Conservation (phyloP, 2,888 invertebrate species). For the Brenthis hecate region DNA sequence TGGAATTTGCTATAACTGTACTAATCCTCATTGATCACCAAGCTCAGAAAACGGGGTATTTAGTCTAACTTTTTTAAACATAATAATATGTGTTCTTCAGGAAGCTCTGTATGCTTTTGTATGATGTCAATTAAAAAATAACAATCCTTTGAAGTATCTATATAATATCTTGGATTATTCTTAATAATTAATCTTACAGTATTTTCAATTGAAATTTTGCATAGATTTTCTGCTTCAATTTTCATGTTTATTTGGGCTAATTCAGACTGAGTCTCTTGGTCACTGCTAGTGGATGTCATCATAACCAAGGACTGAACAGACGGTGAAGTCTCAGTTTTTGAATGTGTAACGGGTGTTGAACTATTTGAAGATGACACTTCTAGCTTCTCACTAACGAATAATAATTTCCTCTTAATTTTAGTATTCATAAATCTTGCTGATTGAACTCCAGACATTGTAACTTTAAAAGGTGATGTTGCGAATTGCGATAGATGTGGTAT, state of each 20-base stretch:
- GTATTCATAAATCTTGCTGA: too few species aligned
- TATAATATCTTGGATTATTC: slow-evolving; percentile 27
- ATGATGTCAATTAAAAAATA: slow-evolving; percentile 33
- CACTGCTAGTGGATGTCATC: too few species aligned
- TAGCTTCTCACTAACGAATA: too few species aligned
- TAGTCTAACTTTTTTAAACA: slow-evolving; percentile 37
- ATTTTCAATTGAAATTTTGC: not conserved
- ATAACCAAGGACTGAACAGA: too few species aligned
- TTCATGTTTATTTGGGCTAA: not conserved
- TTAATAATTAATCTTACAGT: slow-evolving; percentile 18
- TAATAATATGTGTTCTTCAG: slow-evolving; percentile 25
- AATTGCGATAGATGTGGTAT: too few species aligned
- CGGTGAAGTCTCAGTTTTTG: too few species aligned
- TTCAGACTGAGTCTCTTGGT: not conserved
- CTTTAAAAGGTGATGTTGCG: too few species aligned
- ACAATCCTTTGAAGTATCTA: slow-evolving; percentile 30
- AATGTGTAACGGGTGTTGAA: too few species aligned
- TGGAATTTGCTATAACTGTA: too few species aligned
- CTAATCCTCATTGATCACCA: slow-evolving; percentile 30
- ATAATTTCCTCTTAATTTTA: too few species aligned
- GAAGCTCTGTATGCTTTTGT: slow-evolving; percentile 26
- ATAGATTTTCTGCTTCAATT: not conserved
- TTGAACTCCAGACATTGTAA: too few species aligned
- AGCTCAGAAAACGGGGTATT: slow-evolving; percentile 33
- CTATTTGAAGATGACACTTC: too few species aligned